Evolutionary conservation across 2,113 vertebrate genomes (phyloP).

Genomic region (Helogale parvula): DNA sequence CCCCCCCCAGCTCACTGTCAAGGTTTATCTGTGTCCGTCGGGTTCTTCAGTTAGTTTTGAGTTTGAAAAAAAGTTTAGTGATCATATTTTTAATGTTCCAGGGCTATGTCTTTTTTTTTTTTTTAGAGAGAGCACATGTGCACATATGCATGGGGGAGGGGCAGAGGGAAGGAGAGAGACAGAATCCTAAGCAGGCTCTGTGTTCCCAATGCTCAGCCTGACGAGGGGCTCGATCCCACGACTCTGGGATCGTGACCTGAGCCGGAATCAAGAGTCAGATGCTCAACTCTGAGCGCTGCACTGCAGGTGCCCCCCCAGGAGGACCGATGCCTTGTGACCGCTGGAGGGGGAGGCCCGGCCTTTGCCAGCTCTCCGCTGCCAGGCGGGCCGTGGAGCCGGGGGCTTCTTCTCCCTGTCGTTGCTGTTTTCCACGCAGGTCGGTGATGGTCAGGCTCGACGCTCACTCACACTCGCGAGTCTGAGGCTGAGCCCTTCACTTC

Average conservation of each 20-base stretch:
- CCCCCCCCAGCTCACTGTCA: neutral
- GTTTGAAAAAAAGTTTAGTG: neutral
- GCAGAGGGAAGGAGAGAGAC: neutral
- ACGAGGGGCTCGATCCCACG: neutral
- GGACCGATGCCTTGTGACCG: rapidly evolving
- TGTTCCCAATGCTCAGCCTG: neutral
- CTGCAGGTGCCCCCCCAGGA: too few species aligned
- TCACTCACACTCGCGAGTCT: too few species aligned
- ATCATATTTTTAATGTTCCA: neutral
- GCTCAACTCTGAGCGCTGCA: too few species aligned
- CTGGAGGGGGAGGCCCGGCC: neutral
- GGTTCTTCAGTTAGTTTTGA: neutral
- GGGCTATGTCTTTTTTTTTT: neutral
- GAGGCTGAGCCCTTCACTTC: neutral
- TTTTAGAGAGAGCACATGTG: too few species aligned
- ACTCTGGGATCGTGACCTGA: neutral
- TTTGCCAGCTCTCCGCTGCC: rapidly evolving
- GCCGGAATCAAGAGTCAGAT: neutral
- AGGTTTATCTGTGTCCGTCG: neutral
- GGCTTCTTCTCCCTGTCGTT: rapidly evolving
- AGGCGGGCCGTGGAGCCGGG: neutral
- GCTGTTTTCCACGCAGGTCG: neutral
- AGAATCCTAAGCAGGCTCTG: neutral
- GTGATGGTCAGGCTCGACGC: neutral
- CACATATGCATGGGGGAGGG: neutral